Evolutionary conservation across 2,113 vertebrate genomes (phyloP).

Genomic region (Mormyrus iriodes): DNA sequence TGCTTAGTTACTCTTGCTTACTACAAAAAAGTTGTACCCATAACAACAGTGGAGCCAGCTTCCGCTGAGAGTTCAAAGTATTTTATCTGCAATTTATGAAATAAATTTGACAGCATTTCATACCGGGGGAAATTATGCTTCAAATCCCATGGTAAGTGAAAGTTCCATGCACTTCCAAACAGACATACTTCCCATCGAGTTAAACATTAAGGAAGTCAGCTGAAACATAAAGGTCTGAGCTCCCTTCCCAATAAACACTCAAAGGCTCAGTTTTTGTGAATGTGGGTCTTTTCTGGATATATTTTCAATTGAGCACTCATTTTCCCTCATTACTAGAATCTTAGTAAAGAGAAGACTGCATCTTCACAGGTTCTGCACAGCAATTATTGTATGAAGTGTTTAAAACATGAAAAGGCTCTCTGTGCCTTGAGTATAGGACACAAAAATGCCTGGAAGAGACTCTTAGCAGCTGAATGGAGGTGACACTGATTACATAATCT

Average conservation of each 20-base stretch:
- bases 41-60: not conserved
- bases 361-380: not conserved
- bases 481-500: not conserved
- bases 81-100: not conserved
- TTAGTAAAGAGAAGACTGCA: not conserved
- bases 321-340: not conserved
- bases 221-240: not conserved
- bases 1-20: not conserved
- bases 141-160: not conserved
- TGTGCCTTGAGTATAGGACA: not conserved
- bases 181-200: not conserved
- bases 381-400: not conserved
- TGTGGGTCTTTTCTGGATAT: not conserved
- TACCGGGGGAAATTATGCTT: not conserved
- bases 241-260: not conserved
- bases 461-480: not conserved
- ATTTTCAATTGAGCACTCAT: not conserved
- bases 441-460: not conserved
- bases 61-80: not conserved
- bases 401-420: not conserved
- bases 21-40: not conserved
- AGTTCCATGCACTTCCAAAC: not conserved
- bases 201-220: not conserved
- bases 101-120: not conserved
- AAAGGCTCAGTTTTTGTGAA: not conserved